Base-by-base conservation (phyloP, 2,888 invertebrate genomes). In the Dryobota labecula region DNA sequence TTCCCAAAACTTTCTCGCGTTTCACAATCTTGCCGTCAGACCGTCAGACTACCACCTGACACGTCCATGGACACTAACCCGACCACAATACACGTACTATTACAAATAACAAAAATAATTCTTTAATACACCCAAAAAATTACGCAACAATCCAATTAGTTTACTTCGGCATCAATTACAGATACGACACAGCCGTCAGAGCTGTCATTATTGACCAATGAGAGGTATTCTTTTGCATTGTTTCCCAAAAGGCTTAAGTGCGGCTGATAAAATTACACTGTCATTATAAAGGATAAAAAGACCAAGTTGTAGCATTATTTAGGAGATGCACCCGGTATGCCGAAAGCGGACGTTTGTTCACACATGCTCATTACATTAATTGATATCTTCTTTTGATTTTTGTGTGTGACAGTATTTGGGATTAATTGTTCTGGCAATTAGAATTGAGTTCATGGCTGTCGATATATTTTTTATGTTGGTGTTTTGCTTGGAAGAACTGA, bases 291-390 rank as follows among this genome's bases (percentile, higher is more conserved):
- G 66, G 73, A 77, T 70, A 70, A 67, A 65, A 65, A 11, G 18
- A 49, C 47, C 67, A 65, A 73, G 70, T 68, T 81, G 74, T 68
- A 62, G 47, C 43, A 78, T 78, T 80, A 80, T 80, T 77, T 73
- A 68, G 73, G 54, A 62, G 62, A 43, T 51, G 80, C 82, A 58
- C 61, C 81, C 73, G 78, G 77, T 76, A 69, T 80, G 45, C 66
- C 43, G 43, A 62, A 49, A 27, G n/a, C 8, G 53, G 33, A 53
- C 73, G 63, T 45, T 70, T 70, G 68, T 80, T 79, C 80, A 71
- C 80, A 73, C 78, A 70, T 56, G 18, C 63, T 80, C 63, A 80
- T 81, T 80, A 81, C 57, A 54, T 70, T 57, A 81, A 81, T 80
- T 73, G 68, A 77, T 63, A 67, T 63, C 56, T 73, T 80, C 68